Percentiles rank a stretch among this genome's conserved stretches.
Conservation (phyloP, 2,113 vertebrate genomes). For the Emydocephalus ijimae region DNA sequence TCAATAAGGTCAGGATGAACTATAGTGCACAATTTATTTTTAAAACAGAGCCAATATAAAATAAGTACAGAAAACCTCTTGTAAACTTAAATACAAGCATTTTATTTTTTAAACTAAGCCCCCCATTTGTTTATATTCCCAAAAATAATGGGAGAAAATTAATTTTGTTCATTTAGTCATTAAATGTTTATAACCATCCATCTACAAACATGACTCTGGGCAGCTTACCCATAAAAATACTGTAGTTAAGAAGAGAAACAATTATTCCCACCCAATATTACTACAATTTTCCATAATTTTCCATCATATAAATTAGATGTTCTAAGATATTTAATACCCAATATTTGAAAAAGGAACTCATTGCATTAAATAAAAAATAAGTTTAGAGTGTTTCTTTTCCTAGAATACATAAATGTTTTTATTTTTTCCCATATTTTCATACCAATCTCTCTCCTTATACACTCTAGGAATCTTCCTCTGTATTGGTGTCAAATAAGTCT, state of each 20-base stretch:
- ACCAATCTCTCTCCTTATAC: background rate
- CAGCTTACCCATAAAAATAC: background rate
- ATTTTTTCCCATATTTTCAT: background rate
- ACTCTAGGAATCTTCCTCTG: conserved; percentile 46
- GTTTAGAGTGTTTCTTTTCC: background rate
- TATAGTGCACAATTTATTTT: background rate
- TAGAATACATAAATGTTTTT: background rate
- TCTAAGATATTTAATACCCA: background rate
- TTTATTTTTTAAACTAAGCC: background rate
- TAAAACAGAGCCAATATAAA: background rate
- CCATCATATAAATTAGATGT: background rate
- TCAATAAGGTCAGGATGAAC: background rate
- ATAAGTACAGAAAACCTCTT: background rate
- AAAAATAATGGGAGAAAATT: background rate
- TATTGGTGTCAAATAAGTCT: conserved; percentile 29
- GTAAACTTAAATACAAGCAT: background rate
- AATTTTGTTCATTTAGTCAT: background rate
- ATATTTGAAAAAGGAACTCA: background rate
- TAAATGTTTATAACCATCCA: background rate
- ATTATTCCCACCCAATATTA: background rate
- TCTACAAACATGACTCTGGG: background rate
- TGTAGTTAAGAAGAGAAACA: background rate
- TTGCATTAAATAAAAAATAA: background rate
- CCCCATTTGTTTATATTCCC: background rate
- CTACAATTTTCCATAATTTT: background rate